Base-by-base conservation (phyloP, 2,797 vertebrate genomes). In the Pseudochromis fuscus region DNA sequence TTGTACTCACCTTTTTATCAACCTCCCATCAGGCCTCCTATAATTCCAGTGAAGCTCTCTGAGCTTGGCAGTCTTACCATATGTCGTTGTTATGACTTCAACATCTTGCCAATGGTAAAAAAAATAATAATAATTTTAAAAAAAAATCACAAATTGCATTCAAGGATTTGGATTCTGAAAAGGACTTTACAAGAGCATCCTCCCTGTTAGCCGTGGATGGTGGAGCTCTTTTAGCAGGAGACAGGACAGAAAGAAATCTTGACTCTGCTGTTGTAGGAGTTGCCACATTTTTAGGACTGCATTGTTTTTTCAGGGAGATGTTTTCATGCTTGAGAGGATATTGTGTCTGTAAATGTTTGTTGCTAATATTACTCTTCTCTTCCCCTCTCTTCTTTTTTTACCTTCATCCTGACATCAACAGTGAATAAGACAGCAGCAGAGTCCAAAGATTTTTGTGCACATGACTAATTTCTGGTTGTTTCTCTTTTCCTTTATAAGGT, bases 401-500 rank as follows among this genome's bases (percentile, higher is more conserved):
- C 19, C 15, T 44, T 70, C 15, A 59, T 61, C 21, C 50, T 15
- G 28, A 64, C 50, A 35, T 38, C 46, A 16, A 5, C 18, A 16
- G 16, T 13, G 23, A 15, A 27, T 4, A 33, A 2, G 19, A 23
- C 24, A 27, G 44, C 31, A 19, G 1, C 25, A 2, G 30, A 30
- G 45, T 62, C 50, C 27, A 21, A 63, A 8, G 18, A 30, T 7
- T 49, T 38, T 2, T 30, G 24, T 2, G 33, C 8, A 19, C 7
- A 44, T 55, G 42, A 12, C 65, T 73, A 9, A 77, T 23, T 53
- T 27, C 30, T 48, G 5, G 35, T 38, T 53, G 1, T 82, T 30
- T 67, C 8, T 77, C 28, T 37, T 70, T 18, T 76, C 27, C 60
- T 59, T 61, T 53, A 7, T 2, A 74, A 98, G 98, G 97, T 55